A percentile compares a stretch with the other conserved stretches of the same genome.
phyloP scores from a whole-genome alignment of 2,113 vertebrate species.

The Camelus dromedarius region DNA sequence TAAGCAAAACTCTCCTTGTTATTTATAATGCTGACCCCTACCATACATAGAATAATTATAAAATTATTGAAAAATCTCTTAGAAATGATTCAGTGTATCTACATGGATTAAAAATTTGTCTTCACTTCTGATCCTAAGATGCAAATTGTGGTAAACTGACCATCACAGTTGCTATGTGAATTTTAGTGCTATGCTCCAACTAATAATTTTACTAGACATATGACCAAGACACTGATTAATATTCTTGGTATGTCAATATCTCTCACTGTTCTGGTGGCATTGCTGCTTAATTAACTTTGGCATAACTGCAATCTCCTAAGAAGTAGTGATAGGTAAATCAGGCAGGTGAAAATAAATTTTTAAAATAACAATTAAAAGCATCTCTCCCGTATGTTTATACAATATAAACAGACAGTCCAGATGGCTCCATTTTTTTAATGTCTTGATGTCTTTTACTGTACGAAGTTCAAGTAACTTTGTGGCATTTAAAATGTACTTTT shows the following conservation, averaged over 20 bases:
- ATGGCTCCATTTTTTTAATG: background rate
- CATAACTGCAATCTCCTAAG: background rate
- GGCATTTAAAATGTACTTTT: background rate
- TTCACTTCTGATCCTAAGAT: background rate
- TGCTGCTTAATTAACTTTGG: background rate
- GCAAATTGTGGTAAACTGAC: background rate
- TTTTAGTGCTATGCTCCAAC: background rate
- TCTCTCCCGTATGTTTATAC: background rate
- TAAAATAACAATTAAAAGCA: slow-evolving; percentile 16
- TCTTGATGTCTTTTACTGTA: background rate
- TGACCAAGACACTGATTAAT: background rate
- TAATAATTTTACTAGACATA: slow-evolving; percentile 13
- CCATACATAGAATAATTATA: background rate
- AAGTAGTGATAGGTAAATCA: background rate
- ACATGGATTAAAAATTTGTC: background rate
- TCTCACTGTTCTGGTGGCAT: background rate
- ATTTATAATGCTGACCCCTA: background rate
- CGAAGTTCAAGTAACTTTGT: background rate
- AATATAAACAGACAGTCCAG: background rate
- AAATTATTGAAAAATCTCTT: background rate
- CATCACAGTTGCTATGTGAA: background rate
- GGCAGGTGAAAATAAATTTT: background rate
- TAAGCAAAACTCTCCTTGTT: background rate
- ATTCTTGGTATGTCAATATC: background rate
- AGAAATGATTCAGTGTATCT: background rate